These are phyloP conservation scores for Carlito syrichta DNA, from an alignment of 2,113 vertebrate species.

Conservation along the genomic window DNA sequence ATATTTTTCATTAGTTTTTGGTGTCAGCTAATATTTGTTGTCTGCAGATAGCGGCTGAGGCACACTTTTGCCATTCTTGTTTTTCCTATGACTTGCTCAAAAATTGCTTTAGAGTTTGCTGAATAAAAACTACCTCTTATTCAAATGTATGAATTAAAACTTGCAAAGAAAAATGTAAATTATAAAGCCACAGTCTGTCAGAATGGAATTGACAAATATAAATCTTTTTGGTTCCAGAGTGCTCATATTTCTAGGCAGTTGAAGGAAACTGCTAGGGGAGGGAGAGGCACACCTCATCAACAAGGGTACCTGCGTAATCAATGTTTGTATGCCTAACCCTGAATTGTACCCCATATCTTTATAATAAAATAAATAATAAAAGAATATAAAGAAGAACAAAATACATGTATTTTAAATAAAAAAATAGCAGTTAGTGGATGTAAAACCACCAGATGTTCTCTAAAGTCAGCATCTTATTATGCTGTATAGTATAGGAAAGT, in stretches of 20 bases:
- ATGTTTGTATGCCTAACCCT: too few relatives aligned
- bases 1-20: slow-evolving; percentile 41
- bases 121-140: neutral
- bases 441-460: neutral
- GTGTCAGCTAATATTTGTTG: neutral
- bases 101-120: neutral
- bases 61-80: neutral
- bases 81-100: neutral
- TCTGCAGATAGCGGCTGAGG: neutral
- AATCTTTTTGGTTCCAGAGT: neutral
- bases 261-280: too few relatives aligned
- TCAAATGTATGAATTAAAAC: slow-evolving; percentile 10
- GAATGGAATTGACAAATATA: neutral
- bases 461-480: neutral
- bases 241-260: neutral
- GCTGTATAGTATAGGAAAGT: neutral
- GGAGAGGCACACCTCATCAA: too few relatives aligned
- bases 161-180: slow-evolving; percentile 3
- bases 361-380: too few relatives aligned
- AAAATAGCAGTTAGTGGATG: neutral
- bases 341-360: too few relatives aligned
- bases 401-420: too few relatives aligned
- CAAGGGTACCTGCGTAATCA: too few relatives aligned
- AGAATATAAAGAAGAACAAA: too few relatives aligned
- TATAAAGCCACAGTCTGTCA: neutral